Conservation (phyloP, 2,113 vertebrate genomes). For the Anser brachyrhynchus region DNA sequence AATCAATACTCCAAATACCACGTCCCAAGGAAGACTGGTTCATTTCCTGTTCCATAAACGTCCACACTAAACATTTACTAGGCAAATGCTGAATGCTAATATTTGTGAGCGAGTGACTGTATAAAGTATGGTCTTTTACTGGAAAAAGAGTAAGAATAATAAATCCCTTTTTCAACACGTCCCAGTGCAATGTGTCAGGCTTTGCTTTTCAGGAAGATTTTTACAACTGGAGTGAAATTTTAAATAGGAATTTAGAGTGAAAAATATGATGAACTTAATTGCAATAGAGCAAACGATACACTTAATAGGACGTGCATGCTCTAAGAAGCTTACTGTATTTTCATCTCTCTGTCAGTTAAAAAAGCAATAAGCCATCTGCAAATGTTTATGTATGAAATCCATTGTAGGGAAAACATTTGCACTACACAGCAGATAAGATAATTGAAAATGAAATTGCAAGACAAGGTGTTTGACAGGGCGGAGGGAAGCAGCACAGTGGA, state of each 20-base stretch:
- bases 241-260: background rate
- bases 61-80: background rate
- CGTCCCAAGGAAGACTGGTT: background rate
- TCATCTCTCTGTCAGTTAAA: background rate
- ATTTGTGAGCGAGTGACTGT: background rate
- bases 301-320: background rate
- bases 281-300: background rate
- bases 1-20: background rate
- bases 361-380: constrained; percentile 47
- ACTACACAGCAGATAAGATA: constrained; percentile 26
- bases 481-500: constrained; percentile 10
- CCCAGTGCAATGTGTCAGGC: background rate
- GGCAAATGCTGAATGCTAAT: background rate
- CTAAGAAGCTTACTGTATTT: background rate
- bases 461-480: constrained; percentile 33
- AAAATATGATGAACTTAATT: constrained; percentile 5
- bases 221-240: background rate
- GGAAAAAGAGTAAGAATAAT: background rate
- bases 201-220: background rate
- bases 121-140: background rate
- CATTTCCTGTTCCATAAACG: background rate
- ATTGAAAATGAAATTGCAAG: constrained; percentile 46
- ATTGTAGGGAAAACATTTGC: constrained; percentile 30
- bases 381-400: constrained; percentile 49
- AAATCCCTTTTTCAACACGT: background rate